phyloP scores from a whole-genome alignment of 1,140 invertebrate genomes.

The Eufriesea mexicana region DNA sequence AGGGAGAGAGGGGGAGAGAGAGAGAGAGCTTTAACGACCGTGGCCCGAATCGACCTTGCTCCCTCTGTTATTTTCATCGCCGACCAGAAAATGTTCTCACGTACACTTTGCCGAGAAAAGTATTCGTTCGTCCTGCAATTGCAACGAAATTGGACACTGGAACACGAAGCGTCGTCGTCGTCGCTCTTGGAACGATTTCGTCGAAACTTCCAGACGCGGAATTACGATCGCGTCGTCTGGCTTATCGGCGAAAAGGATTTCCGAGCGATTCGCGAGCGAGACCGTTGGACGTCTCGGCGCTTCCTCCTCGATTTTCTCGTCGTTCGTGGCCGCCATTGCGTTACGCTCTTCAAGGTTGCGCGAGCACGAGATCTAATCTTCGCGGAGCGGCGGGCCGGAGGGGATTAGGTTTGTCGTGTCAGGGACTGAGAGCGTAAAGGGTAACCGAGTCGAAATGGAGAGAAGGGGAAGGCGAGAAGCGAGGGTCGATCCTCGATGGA shows the following conservation, averaged over 20 bases:
- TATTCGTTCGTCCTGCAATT: neutral
- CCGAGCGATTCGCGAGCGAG: neutral
- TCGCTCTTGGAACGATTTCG: neutral
- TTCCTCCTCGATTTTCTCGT: neutral
- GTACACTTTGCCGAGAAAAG: neutral
- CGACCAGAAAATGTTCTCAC: constrained; percentile 35
- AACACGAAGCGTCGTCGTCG: no score
- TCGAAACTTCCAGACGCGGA: neutral
- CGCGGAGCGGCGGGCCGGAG: neutral
- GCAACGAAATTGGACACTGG: constrained; percentile 12
- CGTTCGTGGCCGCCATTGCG: neutral
- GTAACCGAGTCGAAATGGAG: constrained; percentile 23
- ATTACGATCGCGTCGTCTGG: neutral
- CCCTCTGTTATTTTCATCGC: constrained; percentile 54
- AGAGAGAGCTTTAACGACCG: constrained; percentile 55
- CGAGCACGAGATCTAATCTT: constrained; percentile 37
- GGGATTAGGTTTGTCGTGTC: constrained; percentile 28
- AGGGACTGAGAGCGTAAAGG: constrained; percentile 8
- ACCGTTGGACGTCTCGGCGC: no score
- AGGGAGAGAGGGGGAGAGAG: neutral
- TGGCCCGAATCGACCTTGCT: constrained; percentile 47
- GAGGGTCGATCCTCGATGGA: neutral
- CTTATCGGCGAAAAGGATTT: neutral
- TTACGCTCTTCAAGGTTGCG: constrained; percentile 32
- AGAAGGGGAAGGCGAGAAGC: neutral